Percentiles rank a stretch among this genome's conserved stretches.
Conservation (phyloP, 1,140 invertebrate species). For the Sycophaga agraensis region DNA sequence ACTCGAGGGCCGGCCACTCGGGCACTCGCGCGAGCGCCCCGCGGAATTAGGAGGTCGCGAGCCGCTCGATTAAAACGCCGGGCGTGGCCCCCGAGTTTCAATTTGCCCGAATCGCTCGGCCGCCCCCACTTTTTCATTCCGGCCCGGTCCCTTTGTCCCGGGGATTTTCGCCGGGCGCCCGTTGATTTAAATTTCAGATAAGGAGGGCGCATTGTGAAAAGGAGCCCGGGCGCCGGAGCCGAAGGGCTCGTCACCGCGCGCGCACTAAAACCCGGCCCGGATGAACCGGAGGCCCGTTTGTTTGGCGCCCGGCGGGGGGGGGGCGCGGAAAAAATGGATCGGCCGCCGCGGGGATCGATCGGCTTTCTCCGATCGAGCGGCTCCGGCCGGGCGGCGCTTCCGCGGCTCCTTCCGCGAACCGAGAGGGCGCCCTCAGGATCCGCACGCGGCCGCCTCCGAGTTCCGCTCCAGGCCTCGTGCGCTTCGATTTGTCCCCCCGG, state of each 20-base stretch:
- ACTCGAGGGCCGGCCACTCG: too few species aligned
- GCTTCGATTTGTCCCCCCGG: too few species aligned
- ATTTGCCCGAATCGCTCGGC: too few species aligned
- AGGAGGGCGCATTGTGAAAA: not conserved
- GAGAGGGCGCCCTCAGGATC: too few species aligned
- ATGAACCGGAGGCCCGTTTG: slow-evolving; percentile 32
- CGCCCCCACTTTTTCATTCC: not conserved
- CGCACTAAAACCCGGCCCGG: slow-evolving; percentile 26
- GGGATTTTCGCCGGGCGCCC: not conserved
- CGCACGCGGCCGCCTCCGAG: too few species aligned
- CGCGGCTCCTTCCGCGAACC: too few species aligned
- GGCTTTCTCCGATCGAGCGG: slow-evolving; percentile 42
- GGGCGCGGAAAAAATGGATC: slow-evolving; percentile 17
- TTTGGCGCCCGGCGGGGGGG: slow-evolving; percentile 20
- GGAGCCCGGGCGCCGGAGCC: not conserved
- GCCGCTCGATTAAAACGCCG: too few species aligned
- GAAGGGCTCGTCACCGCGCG: too few species aligned
- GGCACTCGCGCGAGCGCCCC: too few species aligned
- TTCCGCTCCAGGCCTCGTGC: too few species aligned
- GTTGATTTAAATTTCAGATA: slow-evolving; percentile 21
- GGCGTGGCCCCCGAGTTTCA: too few species aligned
- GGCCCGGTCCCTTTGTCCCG: not conserved
- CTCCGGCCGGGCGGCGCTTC: slow-evolving; percentile 17
- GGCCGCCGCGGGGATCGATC: slow-evolving; percentile 35
- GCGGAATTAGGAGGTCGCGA: too few species aligned